A percentile compares a stretch with the other conserved stretches of the same genome.
phyloP scores from a whole-genome alignment of 2,113 vertebrate genomes.

The Neopipo cinnamomea region DNA sequence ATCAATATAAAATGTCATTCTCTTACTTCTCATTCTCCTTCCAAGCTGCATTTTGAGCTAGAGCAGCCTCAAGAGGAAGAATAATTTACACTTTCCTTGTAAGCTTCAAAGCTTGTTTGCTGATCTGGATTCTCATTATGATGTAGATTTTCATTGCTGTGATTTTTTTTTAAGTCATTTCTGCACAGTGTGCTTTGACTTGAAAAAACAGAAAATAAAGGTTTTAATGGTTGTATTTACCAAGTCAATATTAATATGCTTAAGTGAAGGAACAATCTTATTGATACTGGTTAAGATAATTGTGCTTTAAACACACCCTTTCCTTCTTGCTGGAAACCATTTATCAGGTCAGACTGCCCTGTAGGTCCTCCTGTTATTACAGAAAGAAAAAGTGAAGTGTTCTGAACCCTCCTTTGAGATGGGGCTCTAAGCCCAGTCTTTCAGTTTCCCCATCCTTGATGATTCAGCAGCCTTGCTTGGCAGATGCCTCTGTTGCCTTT shows the following conservation, averaged over 20 bases:
- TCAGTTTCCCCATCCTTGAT: background rate
- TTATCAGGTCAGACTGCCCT: background rate
- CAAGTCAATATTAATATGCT: background rate
- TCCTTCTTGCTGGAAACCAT: background rate
- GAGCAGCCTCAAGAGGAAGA: background rate
- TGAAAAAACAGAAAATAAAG: background rate
- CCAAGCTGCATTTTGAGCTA: background rate
- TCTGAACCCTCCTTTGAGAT: background rate
- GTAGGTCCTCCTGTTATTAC: background rate
- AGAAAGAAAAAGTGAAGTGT: background rate
- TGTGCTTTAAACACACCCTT: background rate
- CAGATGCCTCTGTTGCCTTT: background rate
- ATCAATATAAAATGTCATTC: background rate
- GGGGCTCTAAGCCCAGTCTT: background rate
- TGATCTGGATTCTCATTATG: background rate
- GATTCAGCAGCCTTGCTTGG: background rate
- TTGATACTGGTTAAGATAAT: background rate
- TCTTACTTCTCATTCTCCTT: background rate
- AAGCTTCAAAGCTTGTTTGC: background rate
- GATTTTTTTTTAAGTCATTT: background rate
- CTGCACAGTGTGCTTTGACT: background rate
- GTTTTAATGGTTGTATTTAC: background rate
- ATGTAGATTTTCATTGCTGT: background rate
- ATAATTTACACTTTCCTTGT: background rate
- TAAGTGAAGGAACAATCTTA: background rate